Percentiles rank a stretch among this genome's conserved stretches.
Conservation (phyloP, 2,113 vertebrate species). For the Tachycineta bicolor region DNA sequence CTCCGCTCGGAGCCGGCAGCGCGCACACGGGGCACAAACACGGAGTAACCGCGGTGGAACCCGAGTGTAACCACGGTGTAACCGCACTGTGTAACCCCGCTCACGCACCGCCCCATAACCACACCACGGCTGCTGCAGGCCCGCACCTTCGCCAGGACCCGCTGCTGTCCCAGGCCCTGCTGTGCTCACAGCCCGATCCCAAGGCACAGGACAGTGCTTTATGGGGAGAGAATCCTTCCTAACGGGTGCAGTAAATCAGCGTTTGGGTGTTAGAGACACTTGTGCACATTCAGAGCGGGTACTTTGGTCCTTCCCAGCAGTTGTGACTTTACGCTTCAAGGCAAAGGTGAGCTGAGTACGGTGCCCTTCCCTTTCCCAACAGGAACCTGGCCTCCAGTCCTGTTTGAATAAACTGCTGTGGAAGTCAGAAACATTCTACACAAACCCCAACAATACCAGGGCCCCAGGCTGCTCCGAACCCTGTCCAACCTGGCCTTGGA, state of each 20-base stretch:
- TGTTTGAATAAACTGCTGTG: background rate
- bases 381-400: background rate
- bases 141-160: too few species aligned
- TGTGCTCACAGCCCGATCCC: background rate
- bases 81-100: background rate
- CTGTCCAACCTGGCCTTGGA: background rate
- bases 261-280: background rate
- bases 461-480: background rate
- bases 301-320: background rate
- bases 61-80: accelerated
- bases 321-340: background rate
- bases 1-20: background rate
- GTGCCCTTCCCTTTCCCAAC: background rate
- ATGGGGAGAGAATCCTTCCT: background rate
- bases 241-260: background rate
- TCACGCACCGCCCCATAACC: background rate
- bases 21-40: background rate
- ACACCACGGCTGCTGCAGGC: background rate
- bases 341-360: background rate
- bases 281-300: background rate
- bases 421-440: background rate
- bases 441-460: background rate
- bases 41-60: background rate
- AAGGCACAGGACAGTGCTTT: background rate
- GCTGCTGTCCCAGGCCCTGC: background rate